These are phyloP conservation scores for Coracopsis vasa DNA, from an alignment of 2,113 vertebrate genomes.

Conservation along the genomic window DNA sequence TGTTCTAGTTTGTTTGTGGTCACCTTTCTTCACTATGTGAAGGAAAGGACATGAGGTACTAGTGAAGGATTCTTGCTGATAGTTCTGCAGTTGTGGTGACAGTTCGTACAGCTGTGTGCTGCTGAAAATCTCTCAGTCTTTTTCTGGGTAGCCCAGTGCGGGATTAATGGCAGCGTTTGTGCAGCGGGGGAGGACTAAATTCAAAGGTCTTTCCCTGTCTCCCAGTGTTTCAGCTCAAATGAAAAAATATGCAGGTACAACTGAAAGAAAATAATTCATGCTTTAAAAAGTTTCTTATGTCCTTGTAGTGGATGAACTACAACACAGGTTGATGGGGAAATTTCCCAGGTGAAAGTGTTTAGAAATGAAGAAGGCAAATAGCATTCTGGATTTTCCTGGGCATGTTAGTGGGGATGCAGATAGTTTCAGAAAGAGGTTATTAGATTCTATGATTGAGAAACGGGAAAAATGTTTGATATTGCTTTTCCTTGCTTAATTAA, in stretches of 20 bases:
- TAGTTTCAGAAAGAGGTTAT: not conserved
- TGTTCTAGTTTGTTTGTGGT: not conserved
- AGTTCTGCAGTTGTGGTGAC: accelerated
- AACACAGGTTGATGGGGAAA: not conserved
- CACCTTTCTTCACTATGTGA: not conserved
- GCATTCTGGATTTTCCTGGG: not conserved
- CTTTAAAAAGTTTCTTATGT: not conserved
- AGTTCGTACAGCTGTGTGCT: not conserved
- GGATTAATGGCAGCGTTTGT: not conserved
- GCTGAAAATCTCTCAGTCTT: not conserved
- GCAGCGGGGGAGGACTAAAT: not conserved
- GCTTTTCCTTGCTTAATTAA: not conserved
- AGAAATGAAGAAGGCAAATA: not conserved
- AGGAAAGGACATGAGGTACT: not conserved
- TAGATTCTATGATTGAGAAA: not conserved
- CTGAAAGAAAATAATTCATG: not conserved
- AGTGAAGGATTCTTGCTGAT: not conserved
- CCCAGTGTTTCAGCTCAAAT: not conserved
- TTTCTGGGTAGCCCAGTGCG: not conserved
- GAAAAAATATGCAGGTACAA: not conserved
- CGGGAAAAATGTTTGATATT: not conserved
- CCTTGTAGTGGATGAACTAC: not conserved
- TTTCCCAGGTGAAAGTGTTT: not conserved
- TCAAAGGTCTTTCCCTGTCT: not conserved
- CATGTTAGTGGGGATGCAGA: not conserved